These are phyloP conservation scores for Hippoglossus stenolepis DNA, from an alignment of 2,113 vertebrate species.

Conservation along the genomic window DNA sequence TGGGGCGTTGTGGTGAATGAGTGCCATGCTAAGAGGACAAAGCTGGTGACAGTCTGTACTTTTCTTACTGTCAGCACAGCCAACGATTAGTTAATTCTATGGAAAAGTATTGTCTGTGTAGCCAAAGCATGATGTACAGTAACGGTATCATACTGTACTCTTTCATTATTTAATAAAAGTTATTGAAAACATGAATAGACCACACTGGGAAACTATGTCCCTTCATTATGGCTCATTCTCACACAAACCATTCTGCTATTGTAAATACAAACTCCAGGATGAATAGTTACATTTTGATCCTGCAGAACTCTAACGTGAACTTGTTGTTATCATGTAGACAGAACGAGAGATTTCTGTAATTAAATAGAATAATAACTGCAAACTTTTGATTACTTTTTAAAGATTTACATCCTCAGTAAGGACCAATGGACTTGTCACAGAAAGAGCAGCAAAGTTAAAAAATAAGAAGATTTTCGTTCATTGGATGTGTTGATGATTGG, in stretches of 20 bases:
- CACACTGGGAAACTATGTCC: background rate
- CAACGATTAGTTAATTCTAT: background rate
- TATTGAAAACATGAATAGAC: background rate
- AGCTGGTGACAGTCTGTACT: conserved; percentile 3
- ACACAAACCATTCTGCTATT: no score
- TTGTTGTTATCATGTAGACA: no score
- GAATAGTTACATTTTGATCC: no score
- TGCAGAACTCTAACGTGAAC: background rate
- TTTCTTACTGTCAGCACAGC: background rate
- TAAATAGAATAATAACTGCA: no score
- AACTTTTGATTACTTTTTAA: no score
- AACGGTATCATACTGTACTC: background rate
- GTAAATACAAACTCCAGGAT: no score
- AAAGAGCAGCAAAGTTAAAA: background rate
- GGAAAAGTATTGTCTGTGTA: background rate
- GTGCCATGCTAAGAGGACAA: background rate
- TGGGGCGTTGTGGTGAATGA: background rate
- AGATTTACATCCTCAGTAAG: no score
- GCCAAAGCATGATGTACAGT: background rate
- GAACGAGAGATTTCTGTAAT: no score
- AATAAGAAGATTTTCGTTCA: background rate
- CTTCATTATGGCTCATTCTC: no score
- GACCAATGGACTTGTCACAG: background rate
- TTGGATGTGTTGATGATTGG: no score
- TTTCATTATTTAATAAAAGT: background rate